Evolutionary conservation across 2,113 vertebrate species (phyloP), one percentile per base, ranked within the genome.

Genomic region (Bufo gargarizans): DNA sequence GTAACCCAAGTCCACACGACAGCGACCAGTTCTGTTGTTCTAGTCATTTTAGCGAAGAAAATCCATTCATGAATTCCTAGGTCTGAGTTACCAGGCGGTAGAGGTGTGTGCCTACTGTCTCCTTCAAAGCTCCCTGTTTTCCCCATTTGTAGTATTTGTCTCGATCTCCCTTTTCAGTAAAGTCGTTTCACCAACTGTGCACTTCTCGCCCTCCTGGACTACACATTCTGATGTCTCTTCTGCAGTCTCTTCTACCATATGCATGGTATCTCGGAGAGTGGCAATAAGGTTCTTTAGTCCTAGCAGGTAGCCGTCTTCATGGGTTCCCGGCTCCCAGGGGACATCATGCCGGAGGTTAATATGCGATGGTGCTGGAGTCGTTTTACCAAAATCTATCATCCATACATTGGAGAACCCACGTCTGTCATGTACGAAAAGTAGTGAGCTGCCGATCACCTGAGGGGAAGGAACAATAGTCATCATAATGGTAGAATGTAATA

Each of bases 381-480:
- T 96, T 91, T 96, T 96, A 19, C 94, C 96, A 69, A 96, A 96
- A 91, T 96, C 96, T 84, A 96, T 96, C 96, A 96, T 96, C 96
- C 96, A 96, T 79, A 96, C 92, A 4, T 89, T 95, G 91, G 94
- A 94, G 86, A 92, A 94, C 85, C 89, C 91, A 49, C 86, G 93
- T 65, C 91, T 89, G 92, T 96, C 94, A 0, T 96, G 95, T 83
- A 96, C 92, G 56, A 96, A 96, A 67, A 96, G 95, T 43, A 96
- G 94, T 7, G 95, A 96, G 90, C 95, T 95, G 82, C 95, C 95
- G 76, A 96, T 96, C 82, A 96, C 90, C 96, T 96, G 90, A 50
- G 2, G 49, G 12, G n/a, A 79, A 90, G 81, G 13, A 12, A 50
- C 0, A 20, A 50, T 5, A 45, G 4, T 45, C 45, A 16, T 33